A percentile compares a stretch with the other conserved stretches of the same genome.
These are phyloP conservation scores for Apis mellifera DNA, from an alignment of 1,140 invertebrate species.

Conservation along the genomic window DNA sequence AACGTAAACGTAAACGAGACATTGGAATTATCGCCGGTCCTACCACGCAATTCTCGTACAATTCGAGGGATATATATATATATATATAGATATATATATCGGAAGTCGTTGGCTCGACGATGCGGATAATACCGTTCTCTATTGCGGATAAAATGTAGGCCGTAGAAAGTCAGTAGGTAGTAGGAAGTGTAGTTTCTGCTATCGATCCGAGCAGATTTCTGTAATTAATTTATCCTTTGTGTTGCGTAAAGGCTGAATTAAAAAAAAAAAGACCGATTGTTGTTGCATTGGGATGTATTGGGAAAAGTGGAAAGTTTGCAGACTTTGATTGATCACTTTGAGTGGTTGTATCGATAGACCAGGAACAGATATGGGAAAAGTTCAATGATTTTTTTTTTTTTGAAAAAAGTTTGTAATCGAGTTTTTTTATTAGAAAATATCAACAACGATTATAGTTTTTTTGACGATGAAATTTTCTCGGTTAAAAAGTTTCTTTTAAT, in stretches of 20 bases:
- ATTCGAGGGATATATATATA: too few species aligned
- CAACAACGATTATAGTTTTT: too few species aligned
- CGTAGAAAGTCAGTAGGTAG: conserved; percentile 48
- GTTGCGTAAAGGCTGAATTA: background rate
- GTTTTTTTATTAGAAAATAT: background rate
- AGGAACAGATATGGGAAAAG: background rate
- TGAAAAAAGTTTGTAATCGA: too few species aligned
- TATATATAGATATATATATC: conserved; percentile 41
- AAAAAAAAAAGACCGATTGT: background rate
- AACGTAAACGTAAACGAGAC: conserved; percentile 41
- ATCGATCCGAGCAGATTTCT: conserved; percentile 9
- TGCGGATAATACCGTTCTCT: conserved; percentile 48
- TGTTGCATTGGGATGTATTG: background rate
- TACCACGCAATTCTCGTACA: background rate
- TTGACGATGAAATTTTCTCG: too few species aligned
- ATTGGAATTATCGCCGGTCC: conserved; percentile 29
- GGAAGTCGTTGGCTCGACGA: conserved; percentile 35
- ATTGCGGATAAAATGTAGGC: conserved; percentile 39
- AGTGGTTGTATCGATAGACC: background rate
- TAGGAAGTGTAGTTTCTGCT: background rate
- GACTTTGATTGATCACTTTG: background rate
- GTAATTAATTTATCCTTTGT: conserved; percentile 41
- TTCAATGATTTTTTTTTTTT: background rate
- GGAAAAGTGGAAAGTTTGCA: background rate
- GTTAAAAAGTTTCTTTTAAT: background rate